Base-by-base conservation (phyloP, 1,140 invertebrate species). In the Drosophila pruinosa region DNA sequence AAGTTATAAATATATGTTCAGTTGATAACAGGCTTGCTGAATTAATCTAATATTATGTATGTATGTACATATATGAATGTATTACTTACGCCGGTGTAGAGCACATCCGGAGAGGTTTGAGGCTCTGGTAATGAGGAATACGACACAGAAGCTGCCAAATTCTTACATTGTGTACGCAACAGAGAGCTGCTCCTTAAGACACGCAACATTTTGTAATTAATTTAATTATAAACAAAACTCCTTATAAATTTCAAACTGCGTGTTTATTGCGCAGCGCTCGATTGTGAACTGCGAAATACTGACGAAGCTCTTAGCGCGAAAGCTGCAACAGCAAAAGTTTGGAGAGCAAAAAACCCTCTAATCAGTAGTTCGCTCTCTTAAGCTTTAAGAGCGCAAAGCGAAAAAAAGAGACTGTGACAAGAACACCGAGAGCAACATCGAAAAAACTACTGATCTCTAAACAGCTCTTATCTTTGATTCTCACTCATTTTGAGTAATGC, bases 1-100 rank as follows among this genome's bases (percentile, higher is more conserved):
- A n/a, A n/a, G n/a, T n/a, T n/a, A 17, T 31, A 48, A 28, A 28
- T 45, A 22, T 45, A 21, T 45, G 6, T 28, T 8, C 24, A 15
- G 47, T 50, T 50, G 47, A 50, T 50, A 34, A 50, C 26, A 50
- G 47, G 15, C 31, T 50, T 50, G 47, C 26, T 22, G 8, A 53
- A 4, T 4, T 31, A 28, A 31, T 36, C n/a, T 36, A 21, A 53
- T 36, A 19, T 19, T 8, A 47, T 56, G 8, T 39, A 17, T 41
- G 24, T 56, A 61, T 10, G 17, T 3, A 31, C 10, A 50, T 17
- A 15, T 50, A 10, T 26, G 6, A 26, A 36, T 53, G 12, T n/a
- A 14, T 48, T 56, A 71, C 68, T 90, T 74, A 90, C 89, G 10
- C 89, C 89, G 10, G 89, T 90, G 31, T 90, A 90, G 5, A 90